Conservation (phyloP, 2,797 vertebrate genomes). For the Eptatretus atami region DNA sequence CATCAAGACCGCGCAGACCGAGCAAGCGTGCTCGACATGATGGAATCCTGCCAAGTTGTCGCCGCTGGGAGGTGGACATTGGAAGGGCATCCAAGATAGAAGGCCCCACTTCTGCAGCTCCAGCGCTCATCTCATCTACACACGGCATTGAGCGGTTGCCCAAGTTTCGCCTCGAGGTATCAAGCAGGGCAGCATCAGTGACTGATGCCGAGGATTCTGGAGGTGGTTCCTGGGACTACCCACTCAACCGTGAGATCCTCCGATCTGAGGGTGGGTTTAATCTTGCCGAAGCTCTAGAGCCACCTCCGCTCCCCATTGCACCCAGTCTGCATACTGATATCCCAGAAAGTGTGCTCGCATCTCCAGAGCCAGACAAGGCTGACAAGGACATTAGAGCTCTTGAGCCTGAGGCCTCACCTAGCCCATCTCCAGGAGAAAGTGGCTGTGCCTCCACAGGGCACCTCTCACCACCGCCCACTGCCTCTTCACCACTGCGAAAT, state of each 20-base stretch:
- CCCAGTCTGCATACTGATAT: not conserved
- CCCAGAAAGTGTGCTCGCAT: constrained; percentile 1
- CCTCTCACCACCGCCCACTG: not conserved
- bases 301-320: not conserved
- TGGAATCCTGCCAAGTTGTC: not conserved
- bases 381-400: not conserved
- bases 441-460: not conserved
- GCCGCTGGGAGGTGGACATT: not conserved
- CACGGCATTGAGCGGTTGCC: not conserved
- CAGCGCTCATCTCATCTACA: not conserved
- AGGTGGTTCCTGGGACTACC: not conserved
- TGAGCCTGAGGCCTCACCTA: not conserved
- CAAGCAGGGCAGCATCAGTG: not conserved
- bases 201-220: not conserved
- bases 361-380: not conserved
- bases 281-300: not conserved
- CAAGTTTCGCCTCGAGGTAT: not conserved
- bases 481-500: not conserved
- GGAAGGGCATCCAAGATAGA: not conserved
- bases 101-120: not conserved
- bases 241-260: constrained; percentile 1
- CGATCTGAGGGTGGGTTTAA: not conserved
- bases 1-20: not conserved
- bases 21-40: not conserved
- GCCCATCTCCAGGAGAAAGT: not conserved